These are phyloP conservation scores for Monochamus saltuarius DNA, from an alignment of 1,140 invertebrate genomes.

Conservation along the genomic window DNA sequence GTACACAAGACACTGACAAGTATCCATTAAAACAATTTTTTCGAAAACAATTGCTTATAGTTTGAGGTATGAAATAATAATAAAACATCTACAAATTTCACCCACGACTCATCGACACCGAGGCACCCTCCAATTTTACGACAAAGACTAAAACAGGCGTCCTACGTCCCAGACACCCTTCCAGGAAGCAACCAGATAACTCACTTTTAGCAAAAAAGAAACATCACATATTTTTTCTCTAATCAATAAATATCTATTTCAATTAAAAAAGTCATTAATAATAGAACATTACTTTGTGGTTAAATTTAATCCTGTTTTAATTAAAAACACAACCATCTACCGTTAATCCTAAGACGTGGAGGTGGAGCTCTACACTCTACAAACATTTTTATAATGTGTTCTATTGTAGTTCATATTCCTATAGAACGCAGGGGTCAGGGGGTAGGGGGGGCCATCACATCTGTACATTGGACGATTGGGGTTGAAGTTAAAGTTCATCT, in stretches of 20 bases:
- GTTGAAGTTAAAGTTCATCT: slow-evolving; percentile 47
- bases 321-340: slow-evolving; percentile 40
- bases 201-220: slow-evolving; percentile 20
- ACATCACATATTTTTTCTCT: slow-evolving; percentile 18
- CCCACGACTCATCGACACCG: slow-evolving; percentile 23
- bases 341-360: slow-evolving; percentile 37
- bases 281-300: neutral
- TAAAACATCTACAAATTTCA: slow-evolving; percentile 6
- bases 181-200: neutral
- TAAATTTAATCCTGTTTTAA: slow-evolving; percentile 8
- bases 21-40: slow-evolving; percentile 19
- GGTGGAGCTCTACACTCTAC: slow-evolving; percentile 43
- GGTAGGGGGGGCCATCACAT: slow-evolving; percentile 39
- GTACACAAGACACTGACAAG: slow-evolving; percentile 28
- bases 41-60: slow-evolving; percentile 35
- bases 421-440: slow-evolving; percentile 43
- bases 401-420: slow-evolving; percentile 48
- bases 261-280: slow-evolving; percentile 9
- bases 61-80: slow-evolving; percentile 29
- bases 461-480: slow-evolving; percentile 42
- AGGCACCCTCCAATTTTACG: slow-evolving; percentile 23
- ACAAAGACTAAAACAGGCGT: slow-evolving; percentile 19
- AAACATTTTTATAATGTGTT: slow-evolving; percentile 47
- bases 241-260: neutral
- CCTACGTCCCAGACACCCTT: slow-evolving; percentile 17